Percentiles rank a stretch among this genome's conserved stretches.
Conservation (phyloP, 2,888 invertebrate genomes). For the Aethes cnicana region DNA sequence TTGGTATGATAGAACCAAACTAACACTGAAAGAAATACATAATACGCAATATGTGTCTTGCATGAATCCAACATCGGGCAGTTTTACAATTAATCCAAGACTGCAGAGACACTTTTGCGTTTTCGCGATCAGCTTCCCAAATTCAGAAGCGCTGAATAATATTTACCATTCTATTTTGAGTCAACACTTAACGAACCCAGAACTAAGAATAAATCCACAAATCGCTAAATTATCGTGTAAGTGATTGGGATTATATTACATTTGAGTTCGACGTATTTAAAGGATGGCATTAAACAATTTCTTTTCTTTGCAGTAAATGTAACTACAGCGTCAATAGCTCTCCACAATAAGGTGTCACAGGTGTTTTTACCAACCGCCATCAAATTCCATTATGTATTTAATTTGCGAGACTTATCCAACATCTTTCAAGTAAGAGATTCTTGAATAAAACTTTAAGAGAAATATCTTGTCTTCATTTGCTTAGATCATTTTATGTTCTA, state of each 20-base stretch:
- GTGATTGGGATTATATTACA: constrained; percentile 32
- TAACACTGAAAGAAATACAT: constrained; percentile 95
- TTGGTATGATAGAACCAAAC: constrained; percentile 93
- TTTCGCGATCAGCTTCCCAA: constrained; percentile 92
- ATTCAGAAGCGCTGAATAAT: constrained; percentile 90
- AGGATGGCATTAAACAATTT: too few species aligned
- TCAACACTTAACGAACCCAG: constrained; percentile 91
- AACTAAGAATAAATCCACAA: constrained; percentile 88
- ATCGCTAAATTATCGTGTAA: constrained; percentile 85
- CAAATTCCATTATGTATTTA: constrained; percentile 98
- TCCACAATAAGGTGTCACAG: constrained; percentile 93
- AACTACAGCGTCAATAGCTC: constrained; percentile 90
- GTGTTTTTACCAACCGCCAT: constrained; percentile 97
- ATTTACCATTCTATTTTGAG: constrained; percentile 95
- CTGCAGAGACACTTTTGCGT: constrained; percentile 95
- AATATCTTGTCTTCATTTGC: too few species aligned
- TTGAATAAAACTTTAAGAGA: too few species aligned
- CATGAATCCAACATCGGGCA: constrained; percentile 99
- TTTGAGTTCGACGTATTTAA: constrained; percentile 1
- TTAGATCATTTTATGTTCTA: too few species aligned
- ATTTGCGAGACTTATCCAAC: constrained; percentile 96
- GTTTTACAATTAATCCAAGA: constrained; percentile 97
- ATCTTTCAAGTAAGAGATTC: constrained; percentile 94
- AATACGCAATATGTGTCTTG: constrained; percentile 98
- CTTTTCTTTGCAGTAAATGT: constrained; percentile 80